Percentiles rank a stretch among this genome's conserved stretches.
Conservation (phyloP, 2,113 vertebrate genomes). For the Echinops telfairi region DNA sequence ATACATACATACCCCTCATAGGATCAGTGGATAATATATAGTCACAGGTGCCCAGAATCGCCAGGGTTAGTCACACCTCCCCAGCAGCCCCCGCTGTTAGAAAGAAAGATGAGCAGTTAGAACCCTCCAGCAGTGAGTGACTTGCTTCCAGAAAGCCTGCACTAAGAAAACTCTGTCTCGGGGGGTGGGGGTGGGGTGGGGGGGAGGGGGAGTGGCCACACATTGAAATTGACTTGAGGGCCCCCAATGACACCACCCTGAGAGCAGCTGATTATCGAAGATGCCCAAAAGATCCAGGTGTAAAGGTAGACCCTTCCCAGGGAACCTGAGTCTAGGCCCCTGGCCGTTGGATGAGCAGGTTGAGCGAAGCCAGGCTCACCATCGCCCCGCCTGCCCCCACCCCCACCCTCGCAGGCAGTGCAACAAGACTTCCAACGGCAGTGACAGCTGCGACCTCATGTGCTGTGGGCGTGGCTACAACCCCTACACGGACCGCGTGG, state of each 20-base stretch:
- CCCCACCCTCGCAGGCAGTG: slow-evolving; percentile 91
- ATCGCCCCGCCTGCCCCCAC: neutral
- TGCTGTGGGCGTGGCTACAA: slow-evolving; percentile 99
- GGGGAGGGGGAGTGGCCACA: neutral
- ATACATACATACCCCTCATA: neutral
- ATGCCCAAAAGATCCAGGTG: neutral
- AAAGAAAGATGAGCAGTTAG: neutral
- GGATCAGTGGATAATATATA: neutral
- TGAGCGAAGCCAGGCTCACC: neutral
- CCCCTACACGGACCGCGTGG: slow-evolving; percentile 96
- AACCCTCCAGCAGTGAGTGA: neutral
- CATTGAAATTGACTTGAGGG: neutral
- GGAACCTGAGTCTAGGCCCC: fast-evolving
- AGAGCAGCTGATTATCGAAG: neutral
- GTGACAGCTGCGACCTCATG: slow-evolving; percentile 99
- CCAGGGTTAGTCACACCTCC: no score
- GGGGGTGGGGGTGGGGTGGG: no score
- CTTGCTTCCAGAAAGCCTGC: neutral
- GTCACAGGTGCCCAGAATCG: no score
- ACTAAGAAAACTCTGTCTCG: neutral
- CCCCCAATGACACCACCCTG: neutral
- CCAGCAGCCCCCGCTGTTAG: no score
- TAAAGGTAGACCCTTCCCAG: neutral
- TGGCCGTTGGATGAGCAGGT: neutral
- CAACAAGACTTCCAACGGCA: slow-evolving; percentile 97